Percentiles rank a stretch among this genome's conserved stretches.
These are phyloP conservation scores for Allygus modestus DNA, from an alignment of 2,888 invertebrate species.

Conservation along the genomic window DNA sequence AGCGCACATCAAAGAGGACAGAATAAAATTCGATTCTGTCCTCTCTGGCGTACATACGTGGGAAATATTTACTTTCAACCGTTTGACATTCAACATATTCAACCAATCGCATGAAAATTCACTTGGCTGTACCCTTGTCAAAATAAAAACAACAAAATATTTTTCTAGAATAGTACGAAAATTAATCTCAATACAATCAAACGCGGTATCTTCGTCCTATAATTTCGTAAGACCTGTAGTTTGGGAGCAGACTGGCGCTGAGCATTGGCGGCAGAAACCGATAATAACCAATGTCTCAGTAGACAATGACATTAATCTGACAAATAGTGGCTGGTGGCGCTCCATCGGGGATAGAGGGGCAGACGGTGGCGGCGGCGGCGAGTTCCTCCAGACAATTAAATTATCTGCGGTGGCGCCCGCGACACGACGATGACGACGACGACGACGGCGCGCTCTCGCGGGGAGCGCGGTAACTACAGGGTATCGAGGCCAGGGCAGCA, in stretches of 20 bases:
- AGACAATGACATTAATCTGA: slow-evolving; percentile 12
- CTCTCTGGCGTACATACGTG: too few relatives aligned
- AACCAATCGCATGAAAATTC: too few relatives aligned
- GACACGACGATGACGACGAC: background rate
- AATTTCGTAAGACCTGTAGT: background rate
- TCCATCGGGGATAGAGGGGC: too few relatives aligned
- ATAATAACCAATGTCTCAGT: background rate
- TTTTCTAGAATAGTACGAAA: too few relatives aligned
- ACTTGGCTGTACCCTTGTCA: too few relatives aligned
- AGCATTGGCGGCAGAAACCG: background rate
- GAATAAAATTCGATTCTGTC: too few relatives aligned
- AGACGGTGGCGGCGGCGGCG: background rate
- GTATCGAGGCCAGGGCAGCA: background rate
- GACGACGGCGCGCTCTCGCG: background rate
- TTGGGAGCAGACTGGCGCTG: background rate
- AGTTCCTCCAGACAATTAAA: background rate
- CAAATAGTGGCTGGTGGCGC: background rate
- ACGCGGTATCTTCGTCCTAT: too few relatives aligned
- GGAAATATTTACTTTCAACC: too few relatives aligned
- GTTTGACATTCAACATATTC: too few relatives aligned
- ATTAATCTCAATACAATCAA: too few relatives aligned
- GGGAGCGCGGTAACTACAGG: background rate
- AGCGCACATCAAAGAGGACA: too few relatives aligned
- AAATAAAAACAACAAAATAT: too few relatives aligned
- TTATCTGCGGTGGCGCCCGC: slow-evolving; percentile 6